Conservation (phyloP, 2,888 invertebrate genomes). For the Drosophila borealis region DNA sequence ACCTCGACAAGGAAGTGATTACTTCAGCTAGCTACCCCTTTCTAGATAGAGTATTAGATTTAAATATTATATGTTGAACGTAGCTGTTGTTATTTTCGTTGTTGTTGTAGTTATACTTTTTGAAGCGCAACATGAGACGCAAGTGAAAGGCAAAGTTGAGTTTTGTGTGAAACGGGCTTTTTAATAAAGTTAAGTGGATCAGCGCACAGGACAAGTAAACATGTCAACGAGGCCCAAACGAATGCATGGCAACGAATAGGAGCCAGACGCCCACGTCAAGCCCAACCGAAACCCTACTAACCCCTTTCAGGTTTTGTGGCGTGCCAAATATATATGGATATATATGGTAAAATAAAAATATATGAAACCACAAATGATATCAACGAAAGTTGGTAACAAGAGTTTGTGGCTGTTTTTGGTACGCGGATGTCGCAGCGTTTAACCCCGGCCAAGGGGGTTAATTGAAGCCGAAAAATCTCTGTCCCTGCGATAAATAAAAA, state of each 20-base stretch:
- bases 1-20: background rate
- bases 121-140: slow-evolving; percentile 38
- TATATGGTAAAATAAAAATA: slow-evolving; percentile 34
- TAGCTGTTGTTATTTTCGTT: slow-evolving; percentile 1
- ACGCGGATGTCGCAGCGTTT: slow-evolving; percentile 51
- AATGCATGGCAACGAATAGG: slow-evolving; percentile 32
- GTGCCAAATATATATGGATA: slow-evolving; percentile 31
- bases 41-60: slow-evolving; percentile 16
- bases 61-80: slow-evolving; percentile 21
- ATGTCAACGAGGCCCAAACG: slow-evolving; percentile 4
- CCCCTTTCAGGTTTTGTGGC: slow-evolving; percentile 42
- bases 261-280: background rate
- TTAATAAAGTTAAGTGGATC: slow-evolving; percentile 71
- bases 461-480: slow-evolving; percentile 59
- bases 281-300: background rate
- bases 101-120: slow-evolving; percentile 21
- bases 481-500: slow-evolving; percentile 6
- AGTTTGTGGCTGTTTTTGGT: slow-evolving; percentile 6
- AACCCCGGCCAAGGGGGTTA: slow-evolving; percentile 64
- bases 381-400: slow-evolving; percentile 11
- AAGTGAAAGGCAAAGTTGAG: slow-evolving; percentile 26
- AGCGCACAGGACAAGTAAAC: slow-evolving; percentile 35
- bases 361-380: slow-evolving; percentile 30
- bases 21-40: background rate
- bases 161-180: slow-evolving; percentile 43